phyloP scores from a whole-genome alignment of 2,113 vertebrate species.

The Phylloscopus whistleri region DNA sequence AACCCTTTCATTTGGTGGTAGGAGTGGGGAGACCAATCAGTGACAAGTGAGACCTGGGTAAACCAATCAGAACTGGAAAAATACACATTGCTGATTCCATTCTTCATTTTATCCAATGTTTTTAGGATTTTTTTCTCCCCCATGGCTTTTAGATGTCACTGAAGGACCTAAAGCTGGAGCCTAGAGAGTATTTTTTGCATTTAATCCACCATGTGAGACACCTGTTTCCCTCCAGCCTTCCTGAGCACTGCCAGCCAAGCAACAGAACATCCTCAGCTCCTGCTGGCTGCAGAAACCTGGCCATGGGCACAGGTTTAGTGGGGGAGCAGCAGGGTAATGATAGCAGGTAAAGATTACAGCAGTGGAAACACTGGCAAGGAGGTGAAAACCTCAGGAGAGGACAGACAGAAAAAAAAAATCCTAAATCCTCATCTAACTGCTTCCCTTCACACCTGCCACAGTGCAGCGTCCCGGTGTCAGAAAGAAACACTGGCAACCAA shows the following conservation, averaged over 20 bases:
- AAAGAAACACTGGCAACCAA: not conserved
- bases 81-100: not conserved
- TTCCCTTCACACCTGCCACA: not conserved
- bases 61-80: not conserved
- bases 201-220: not conserved
- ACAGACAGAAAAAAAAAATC: not conserved
- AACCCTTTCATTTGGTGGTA: not conserved
- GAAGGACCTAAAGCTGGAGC: not conserved
- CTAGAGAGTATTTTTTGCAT: not conserved
- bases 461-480: fast-evolving
- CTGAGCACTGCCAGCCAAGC: not conserved
- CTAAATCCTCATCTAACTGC: not conserved
- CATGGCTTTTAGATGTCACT: not conserved
- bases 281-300: fast-evolving
- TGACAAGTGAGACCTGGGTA: fast-evolving
- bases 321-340: not conserved
- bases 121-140: not conserved
- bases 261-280: not conserved
- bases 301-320: fast-evolving
- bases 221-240: not conserved
- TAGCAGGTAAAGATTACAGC: not conserved
- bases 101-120: not conserved
- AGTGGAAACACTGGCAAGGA: not conserved
- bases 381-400: not conserved
- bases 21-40: not conserved